phyloP scores from a whole-genome alignment of 1,140 invertebrate species.

The Probaryconus sp. region DNA sequence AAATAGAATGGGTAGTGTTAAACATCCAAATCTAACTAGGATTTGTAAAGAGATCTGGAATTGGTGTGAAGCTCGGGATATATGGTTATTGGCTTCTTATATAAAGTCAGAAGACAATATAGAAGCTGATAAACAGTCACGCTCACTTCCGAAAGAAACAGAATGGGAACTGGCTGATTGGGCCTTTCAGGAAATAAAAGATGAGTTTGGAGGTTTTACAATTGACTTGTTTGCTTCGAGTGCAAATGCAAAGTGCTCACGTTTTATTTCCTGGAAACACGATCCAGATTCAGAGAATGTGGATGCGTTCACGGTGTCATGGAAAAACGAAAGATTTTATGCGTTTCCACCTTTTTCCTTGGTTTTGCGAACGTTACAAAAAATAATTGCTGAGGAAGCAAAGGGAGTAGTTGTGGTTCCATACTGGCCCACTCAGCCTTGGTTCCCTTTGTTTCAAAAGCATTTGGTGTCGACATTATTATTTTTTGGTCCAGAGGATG shows the following conservation, averaged over 20 bases:
- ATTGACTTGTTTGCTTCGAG: conserved; percentile 52
- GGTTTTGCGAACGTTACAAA: conserved; percentile 21
- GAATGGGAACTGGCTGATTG: conserved; percentile 19
- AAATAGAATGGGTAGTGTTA: no score
- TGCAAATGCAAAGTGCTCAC: conserved; percentile 36
- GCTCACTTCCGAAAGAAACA: conserved; percentile 6
- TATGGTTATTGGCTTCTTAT: no score
- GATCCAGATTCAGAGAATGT: conserved; percentile 18
- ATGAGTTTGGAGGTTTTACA: conserved; percentile 50
- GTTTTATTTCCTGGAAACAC: conserved; percentile 17
- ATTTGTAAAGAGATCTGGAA: no score
- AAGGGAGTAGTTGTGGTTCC: conserved; percentile 17
- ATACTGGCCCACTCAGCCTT: conserved; percentile 7
- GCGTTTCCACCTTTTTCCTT: conserved; percentile 8
- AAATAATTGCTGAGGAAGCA: conserved; percentile 16
- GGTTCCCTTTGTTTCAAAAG: no score
- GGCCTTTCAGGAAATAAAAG: conserved; percentile 26
- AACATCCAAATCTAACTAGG: no score
- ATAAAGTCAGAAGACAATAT: no score
- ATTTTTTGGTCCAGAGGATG: background rate
- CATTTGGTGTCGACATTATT: conserved; percentile 32
- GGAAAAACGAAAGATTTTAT: background rate
- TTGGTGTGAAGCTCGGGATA: no score
- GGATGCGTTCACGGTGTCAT: conserved; percentile 27
- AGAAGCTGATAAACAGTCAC: conserved; percentile 18